A percentile compares a stretch with the other conserved stretches of the same genome.
Conservation (phyloP, 2,113 vertebrate species). For the Urocitellus parryii region DNA sequence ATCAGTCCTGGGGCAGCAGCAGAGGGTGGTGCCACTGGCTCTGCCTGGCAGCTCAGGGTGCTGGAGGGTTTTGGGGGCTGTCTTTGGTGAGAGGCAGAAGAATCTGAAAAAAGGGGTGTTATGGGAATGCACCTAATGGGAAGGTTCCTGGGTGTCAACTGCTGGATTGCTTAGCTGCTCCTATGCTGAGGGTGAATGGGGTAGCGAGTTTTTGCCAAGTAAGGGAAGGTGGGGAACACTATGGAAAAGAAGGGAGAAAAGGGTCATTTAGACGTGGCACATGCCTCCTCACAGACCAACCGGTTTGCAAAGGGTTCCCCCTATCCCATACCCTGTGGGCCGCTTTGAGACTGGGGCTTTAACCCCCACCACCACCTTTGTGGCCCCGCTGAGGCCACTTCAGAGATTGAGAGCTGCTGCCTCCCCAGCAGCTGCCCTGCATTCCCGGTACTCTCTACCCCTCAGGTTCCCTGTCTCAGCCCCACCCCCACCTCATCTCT, state of each 20-base stretch:
- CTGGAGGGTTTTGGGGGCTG: slow-evolving; percentile 24
- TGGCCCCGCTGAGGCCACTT: slow-evolving; percentile 36
- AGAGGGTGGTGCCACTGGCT: slow-evolving; percentile 33
- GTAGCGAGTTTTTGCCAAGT: slow-evolving; percentile 76
- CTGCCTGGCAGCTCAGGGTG: background rate
- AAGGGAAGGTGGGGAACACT: slow-evolving; percentile 68
- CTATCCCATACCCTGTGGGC: background rate
- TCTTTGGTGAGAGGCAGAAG: slow-evolving; percentile 40
- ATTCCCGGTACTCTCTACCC: slow-evolving; percentile 64
- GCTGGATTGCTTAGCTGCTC: slow-evolving; percentile 58
- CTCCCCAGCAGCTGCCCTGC: slow-evolving; percentile 62
- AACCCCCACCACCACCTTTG: background rate
- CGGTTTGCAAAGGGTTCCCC: background rate
- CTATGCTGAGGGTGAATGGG: slow-evolving; percentile 35
- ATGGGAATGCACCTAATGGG: background rate
- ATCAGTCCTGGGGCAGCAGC: background rate
- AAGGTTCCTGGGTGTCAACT: slow-evolving; percentile 61
- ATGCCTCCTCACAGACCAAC: background rate
- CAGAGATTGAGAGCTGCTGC: background rate
- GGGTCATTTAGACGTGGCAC: slow-evolving; percentile 57
- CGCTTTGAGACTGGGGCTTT: background rate
- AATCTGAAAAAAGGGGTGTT: slow-evolving; percentile 17
- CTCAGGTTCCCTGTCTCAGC: background rate
- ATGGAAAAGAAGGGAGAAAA: slow-evolving; percentile 16
- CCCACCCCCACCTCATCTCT: slow-evolving; percentile 63